These are phyloP conservation scores for Tinamus major DNA, from an alignment of 2,797 vertebrate species.

Conservation along the genomic window DNA sequence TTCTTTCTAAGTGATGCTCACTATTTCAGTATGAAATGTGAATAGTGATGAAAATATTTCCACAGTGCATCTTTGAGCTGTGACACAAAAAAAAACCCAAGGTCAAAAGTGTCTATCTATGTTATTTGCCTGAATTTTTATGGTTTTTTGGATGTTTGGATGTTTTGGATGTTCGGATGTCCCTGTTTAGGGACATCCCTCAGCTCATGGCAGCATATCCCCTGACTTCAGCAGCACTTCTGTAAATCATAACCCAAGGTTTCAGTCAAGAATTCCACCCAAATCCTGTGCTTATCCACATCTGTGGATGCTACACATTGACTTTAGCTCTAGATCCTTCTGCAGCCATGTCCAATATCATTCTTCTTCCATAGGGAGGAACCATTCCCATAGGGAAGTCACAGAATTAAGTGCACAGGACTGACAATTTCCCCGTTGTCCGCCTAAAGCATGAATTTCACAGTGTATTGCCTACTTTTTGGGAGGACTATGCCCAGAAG, in stretches of 20 bases:
- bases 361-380: neutral
- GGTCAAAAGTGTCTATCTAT: neutral
- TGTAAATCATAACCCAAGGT: neutral
- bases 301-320: neutral
- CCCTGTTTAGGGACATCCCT: too few species aligned
- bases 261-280: neutral
- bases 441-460: neutral
- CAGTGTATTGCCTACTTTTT: neutral
- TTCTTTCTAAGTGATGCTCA: neutral
- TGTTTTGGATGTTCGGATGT: neutral
- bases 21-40: neutral
- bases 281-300: neutral
- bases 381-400: neutral
- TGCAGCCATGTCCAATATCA: neutral
- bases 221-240: neutral
- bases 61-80: neutral
- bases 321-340: neutral
- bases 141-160: neutral
- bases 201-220: neutral
- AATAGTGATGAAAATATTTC: neutral
- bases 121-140: neutral
- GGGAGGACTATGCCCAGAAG: accelerated
- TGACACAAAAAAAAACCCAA: neutral
- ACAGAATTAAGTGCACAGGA: neutral
- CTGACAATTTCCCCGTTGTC: neutral